Conservation (phyloP, 1,140 invertebrate species). For the Homarus americanus region DNA sequence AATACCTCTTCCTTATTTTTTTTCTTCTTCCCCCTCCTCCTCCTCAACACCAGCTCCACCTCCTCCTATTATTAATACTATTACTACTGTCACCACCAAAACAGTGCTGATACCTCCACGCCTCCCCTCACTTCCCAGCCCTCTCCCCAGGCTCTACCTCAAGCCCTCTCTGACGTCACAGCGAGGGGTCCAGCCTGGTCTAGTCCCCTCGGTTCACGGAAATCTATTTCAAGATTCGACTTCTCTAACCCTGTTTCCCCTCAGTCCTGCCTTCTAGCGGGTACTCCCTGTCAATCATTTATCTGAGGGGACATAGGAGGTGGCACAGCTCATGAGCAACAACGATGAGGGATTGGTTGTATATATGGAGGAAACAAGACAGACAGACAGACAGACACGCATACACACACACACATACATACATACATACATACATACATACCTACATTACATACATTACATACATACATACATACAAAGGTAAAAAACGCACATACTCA, state of each 20-base stretch:
- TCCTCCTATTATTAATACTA: background rate
- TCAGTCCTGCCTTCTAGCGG: background rate
- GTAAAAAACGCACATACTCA: too few relatives aligned
- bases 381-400: too few relatives aligned
- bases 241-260: background rate
- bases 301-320: too few relatives aligned
- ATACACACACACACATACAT: slow-evolving; percentile 24
- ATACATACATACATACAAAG: slow-evolving; percentile 6
- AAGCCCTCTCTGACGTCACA: background rate
- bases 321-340: too few relatives aligned
- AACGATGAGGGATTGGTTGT: background rate
- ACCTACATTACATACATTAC: too few relatives aligned
- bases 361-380: slow-evolving; percentile 9
- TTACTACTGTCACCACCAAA: background rate
- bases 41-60: too few relatives aligned
- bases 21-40: too few relatives aligned
- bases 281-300: background rate
- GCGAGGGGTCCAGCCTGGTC: background rate
- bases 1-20: too few relatives aligned
- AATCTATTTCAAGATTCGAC: background rate
- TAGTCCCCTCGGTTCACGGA: background rate
- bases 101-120: background rate
- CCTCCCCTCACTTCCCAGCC: too few relatives aligned
- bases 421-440: slow-evolving; percentile 25
- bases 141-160: too few relatives aligned